A percentile compares a stretch with the other conserved stretches of the same genome.
These are phyloP conservation scores for Amblyjoppa fuscipennis DNA, from an alignment of 2,888 invertebrate species.

Conservation along the genomic window DNA sequence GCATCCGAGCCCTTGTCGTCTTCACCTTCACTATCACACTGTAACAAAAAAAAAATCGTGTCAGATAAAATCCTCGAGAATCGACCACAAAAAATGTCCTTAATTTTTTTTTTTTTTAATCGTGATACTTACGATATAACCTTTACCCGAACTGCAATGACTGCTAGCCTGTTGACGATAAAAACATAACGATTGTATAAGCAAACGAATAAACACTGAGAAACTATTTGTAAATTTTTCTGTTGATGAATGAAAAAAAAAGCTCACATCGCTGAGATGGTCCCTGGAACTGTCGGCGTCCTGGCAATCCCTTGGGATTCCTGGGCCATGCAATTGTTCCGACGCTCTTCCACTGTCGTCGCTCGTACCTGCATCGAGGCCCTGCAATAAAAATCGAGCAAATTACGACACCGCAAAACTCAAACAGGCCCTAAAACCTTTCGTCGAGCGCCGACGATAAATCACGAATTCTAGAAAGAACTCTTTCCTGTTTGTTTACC, in stretches of 20 bases:
- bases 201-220: background rate
- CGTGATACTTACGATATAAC: conserved; percentile 95
- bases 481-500: conserved; percentile 73
- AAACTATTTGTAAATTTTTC: background rate
- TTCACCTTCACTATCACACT: conserved; percentile 98
- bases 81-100: conserved; percentile 33
- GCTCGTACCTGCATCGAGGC: conserved; percentile 93
- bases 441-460: background rate
- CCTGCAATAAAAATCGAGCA: conserved; percentile 86
- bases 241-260: background rate
- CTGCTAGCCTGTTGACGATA: conserved; percentile 92
- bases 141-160: conserved; percentile 97
- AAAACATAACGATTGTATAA: conserved; percentile 76
- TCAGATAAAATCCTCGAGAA: conserved; percentile 65
- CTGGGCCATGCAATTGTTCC: conserved; percentile 92
- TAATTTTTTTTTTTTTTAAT: conserved; percentile 31
- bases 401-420: conserved; percentile 30
- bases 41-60: conserved; percentile 83
- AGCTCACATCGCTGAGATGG: conserved; percentile 94
- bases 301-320: conserved; percentile 86
- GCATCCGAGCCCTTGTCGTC: conserved; percentile 95
- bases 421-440: conserved; percentile 14
- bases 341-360: conserved; percentile 94
- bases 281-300: conserved; percentile 94
- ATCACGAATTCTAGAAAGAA: conserved; percentile 2